These are phyloP conservation scores for Origma solitaria DNA, from an alignment of 2,113 vertebrate genomes.

Conservation along the genomic window DNA sequence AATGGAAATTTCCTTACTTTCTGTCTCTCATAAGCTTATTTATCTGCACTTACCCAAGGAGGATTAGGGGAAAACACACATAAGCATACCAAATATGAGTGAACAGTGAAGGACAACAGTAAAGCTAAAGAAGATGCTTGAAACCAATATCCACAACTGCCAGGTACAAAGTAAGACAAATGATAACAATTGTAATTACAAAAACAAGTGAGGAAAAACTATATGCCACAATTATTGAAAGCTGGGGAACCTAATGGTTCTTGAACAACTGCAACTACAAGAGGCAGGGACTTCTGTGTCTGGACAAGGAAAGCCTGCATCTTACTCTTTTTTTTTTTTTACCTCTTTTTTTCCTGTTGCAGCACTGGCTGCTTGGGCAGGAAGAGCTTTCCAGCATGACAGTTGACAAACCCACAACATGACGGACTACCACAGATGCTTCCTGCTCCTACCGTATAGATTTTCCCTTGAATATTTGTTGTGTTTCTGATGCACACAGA, in stretches of 20 bases:
- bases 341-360: not conserved
- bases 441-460: not conserved
- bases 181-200: not conserved
- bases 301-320: not conserved
- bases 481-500: not conserved
- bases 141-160: not conserved
- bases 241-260: not conserved
- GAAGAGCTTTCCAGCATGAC: not conserved
- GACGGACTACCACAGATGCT: not conserved
- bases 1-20: not conserved
- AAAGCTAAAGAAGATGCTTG: not conserved
- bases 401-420: not conserved
- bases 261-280: not conserved
- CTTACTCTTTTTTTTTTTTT: no score
- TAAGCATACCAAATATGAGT: not conserved
- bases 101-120: not conserved
- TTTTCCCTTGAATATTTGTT: not conserved
- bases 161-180: not conserved
- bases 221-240: not conserved
- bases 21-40: not conserved
- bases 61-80: not conserved
- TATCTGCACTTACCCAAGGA: not conserved
- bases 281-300: not conserved
- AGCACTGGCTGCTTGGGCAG: not conserved
- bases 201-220: not conserved